phyloP scores from a whole-genome alignment of 2,888 invertebrate genomes.

The Trachelus stipa region DNA sequence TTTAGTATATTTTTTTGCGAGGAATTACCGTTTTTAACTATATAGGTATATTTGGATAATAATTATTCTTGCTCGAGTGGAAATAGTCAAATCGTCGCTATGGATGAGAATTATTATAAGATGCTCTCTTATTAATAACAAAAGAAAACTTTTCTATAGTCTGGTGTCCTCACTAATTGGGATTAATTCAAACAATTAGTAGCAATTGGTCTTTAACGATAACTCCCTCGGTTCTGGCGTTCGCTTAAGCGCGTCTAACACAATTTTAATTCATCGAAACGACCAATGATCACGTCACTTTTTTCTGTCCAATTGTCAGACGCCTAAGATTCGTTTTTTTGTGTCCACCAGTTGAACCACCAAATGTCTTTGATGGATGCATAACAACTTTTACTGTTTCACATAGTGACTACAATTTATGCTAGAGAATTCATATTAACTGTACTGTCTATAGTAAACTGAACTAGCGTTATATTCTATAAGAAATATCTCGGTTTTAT shows the following conservation, averaged over 20 bases:
- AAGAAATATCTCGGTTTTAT: background rate
- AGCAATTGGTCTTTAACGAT: conserved; percentile 13
- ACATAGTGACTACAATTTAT: background rate
- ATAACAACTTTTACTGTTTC: background rate
- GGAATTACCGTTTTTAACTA: no score
- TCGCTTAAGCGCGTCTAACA: conserved; percentile 7
- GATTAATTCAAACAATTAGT: conserved; percentile 24
- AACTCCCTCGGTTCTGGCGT: conserved; percentile 2
- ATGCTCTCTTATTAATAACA: background rate
- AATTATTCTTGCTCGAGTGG: background rate
- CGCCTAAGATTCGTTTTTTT: background rate
- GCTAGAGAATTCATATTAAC: background rate
- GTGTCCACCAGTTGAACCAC: background rate
- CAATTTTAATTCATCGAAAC: conserved; percentile 5
- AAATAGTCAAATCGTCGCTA: background rate
- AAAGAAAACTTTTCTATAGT: background rate
- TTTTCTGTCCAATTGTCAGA: background rate
- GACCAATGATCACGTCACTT: background rate
- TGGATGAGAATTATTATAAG: background rate
- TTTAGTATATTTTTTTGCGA: background rate
- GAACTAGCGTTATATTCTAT: background rate
- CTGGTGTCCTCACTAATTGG: conserved; percentile 16
- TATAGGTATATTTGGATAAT: background rate
- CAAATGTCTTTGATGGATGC: background rate
- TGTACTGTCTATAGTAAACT: background rate